phyloP scores from a whole-genome alignment of 2,888 invertebrate genomes.

The Tachina lurida region DNA sequence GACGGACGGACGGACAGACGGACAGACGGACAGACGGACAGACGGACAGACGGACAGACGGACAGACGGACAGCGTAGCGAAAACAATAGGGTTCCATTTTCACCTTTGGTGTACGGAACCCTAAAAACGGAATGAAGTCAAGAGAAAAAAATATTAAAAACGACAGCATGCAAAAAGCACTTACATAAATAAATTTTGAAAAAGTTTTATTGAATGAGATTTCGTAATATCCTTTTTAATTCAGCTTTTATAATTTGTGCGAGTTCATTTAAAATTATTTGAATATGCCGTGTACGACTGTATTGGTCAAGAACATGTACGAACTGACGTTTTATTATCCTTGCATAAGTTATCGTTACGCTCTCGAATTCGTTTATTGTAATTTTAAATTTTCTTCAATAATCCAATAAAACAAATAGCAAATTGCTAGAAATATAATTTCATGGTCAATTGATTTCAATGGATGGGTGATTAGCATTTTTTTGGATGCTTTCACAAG shows the following conservation, averaged over 20 bases:
- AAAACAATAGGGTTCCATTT: too few species aligned
- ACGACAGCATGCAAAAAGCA: constrained; percentile 5
- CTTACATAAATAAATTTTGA: background rate
- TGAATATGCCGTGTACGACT: background rate
- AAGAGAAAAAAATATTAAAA: constrained; percentile 1
- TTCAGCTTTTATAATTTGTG: background rate
- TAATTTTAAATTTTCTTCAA: background rate
- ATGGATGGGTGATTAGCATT: background rate
- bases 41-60: too few species aligned
- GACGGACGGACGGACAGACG: too few species aligned
- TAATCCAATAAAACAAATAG: background rate
- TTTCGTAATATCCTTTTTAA: background rate
- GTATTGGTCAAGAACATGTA: background rate
- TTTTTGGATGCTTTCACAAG: background rate
- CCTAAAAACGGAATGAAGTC: background rate
- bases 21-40: too few species aligned
- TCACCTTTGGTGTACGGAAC: too few species aligned
- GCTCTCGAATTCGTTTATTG: background rate
- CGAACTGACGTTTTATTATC: background rate
- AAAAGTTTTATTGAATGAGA: constrained; percentile 11
- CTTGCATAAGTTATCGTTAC: background rate
- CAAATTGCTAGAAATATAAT: too few species aligned
- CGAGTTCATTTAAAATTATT: background rate
- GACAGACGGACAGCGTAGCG: too few species aligned
- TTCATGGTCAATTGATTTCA: too few species aligned